A percentile compares a stretch with the other conserved stretches of the same genome.
These are phyloP conservation scores for Trypoxylus dichotomus DNA, from an alignment of 1,140 invertebrate species.

Conservation along the genomic window DNA sequence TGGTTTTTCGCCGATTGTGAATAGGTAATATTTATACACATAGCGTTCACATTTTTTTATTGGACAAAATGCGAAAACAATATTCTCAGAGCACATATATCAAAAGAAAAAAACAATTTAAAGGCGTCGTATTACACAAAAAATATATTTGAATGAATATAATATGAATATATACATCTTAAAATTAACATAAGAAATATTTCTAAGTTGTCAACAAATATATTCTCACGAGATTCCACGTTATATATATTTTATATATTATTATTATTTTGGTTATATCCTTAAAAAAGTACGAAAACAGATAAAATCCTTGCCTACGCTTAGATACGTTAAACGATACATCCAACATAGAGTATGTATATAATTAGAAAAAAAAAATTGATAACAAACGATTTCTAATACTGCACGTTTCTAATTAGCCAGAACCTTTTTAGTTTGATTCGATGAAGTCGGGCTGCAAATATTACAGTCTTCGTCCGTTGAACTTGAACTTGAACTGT, in stretches of 20 bases:
- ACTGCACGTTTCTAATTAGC: slow-evolving; percentile 21
- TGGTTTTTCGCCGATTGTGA: too few relatives aligned
- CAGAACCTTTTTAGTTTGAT: slow-evolving; percentile 25
- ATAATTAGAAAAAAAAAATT: background rate
- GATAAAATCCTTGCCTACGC: background rate
- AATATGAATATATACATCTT: slow-evolving; percentile 12
- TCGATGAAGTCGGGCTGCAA: slow-evolving; percentile 36
- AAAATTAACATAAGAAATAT: slow-evolving; percentile 22
- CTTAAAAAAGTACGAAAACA: slow-evolving; percentile 20
- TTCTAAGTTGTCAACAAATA: slow-evolving; percentile 17
- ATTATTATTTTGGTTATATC: background rate
- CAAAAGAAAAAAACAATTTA: slow-evolving; percentile 12
- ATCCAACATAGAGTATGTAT: background rate
- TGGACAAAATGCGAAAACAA: background rate
- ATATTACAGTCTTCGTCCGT: slow-evolving; percentile 62
- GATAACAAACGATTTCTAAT: background rate
- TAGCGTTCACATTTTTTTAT: background rate
- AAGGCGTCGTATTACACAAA: slow-evolving; percentile 17
- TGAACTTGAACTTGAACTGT: slow-evolving; percentile 53
- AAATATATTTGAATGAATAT: slow-evolving; percentile 8
- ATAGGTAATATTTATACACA: background rate
- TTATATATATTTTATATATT: slow-evolving; percentile 1
- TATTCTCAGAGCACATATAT: background rate
- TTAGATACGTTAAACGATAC: slow-evolving; percentile 9
- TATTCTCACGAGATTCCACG: slow-evolving; percentile 15